Percentiles rank a stretch among this genome's conserved stretches.
phyloP scores from a whole-genome alignment of 2,113 vertebrate genomes.

The Microcebus tavaratra region DNA sequence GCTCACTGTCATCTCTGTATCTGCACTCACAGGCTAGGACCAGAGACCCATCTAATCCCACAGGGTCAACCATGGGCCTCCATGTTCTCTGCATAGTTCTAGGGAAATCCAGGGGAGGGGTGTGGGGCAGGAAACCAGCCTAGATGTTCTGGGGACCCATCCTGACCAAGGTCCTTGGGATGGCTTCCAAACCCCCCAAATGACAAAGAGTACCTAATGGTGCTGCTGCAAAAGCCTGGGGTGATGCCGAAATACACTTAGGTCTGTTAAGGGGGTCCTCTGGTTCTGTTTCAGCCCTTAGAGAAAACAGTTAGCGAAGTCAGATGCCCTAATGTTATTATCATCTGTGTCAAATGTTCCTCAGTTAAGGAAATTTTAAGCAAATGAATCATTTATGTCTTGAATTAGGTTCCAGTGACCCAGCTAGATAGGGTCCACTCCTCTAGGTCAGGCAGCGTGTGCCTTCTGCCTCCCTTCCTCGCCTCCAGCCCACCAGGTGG shows the following conservation, averaged over 20 bases:
- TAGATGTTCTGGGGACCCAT: not conserved
- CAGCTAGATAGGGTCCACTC: not conserved
- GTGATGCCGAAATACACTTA: not conserved
- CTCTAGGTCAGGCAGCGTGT: not conserved
- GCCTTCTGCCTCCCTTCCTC: not conserved
- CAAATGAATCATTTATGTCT: not conserved
- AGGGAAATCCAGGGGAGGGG: not conserved
- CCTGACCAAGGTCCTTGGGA: not conserved
- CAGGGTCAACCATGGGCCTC: accelerated
- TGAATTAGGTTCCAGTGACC: not conserved
- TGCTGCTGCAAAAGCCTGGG: not conserved
- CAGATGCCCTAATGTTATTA: not conserved
- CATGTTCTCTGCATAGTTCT: not conserved
- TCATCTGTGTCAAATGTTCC: not conserved
- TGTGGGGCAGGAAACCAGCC: not conserved
- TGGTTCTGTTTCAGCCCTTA: not conserved
- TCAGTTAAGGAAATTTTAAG: not conserved
- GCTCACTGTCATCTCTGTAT: not conserved
- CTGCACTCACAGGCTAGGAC: not conserved
- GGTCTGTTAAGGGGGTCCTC: not conserved
- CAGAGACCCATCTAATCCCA: not conserved
- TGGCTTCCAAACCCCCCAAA: not conserved
- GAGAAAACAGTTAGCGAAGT: not conserved
- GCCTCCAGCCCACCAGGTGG: not conserved
- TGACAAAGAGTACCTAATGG: not conserved